Base-by-base conservation (phyloP, 2,888 invertebrate species). In the Hirtodrosophila histrioides region DNA sequence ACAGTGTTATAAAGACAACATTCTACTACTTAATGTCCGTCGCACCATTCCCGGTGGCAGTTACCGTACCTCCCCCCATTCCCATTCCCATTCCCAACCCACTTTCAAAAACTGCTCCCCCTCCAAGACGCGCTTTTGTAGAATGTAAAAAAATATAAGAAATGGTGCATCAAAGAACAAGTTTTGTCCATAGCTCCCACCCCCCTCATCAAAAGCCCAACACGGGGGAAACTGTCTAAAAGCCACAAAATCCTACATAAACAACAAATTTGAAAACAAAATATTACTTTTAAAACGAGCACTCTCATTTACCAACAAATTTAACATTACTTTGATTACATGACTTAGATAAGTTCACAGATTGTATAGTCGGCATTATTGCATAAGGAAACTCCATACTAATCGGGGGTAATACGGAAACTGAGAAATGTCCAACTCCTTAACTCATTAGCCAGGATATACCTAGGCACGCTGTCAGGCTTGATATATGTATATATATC, bases 1-100 rank as follows among this genome's bases (percentile, higher is more conserved):
- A 75, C 86, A 81, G 84, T 85, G 85, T 84, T 87, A 87, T 82
- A 84, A 88, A 86, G 88, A 88, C 88, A 86, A 88, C 85, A 84
- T 88, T 83, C 79, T 74, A 83, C 79, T 83, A 88, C 88, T 84
- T 86, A 84, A 86, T 86, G 84, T 80, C 80, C 78, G 66, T 71
- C 73, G 68, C 75, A 82, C 64, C 79, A 75, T 65, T 51, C 54
- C 67, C 57, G 44, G 35, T 50, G 69, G 57, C 69, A 62, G 69
- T 65, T 69, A 53, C 68, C 12, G 27, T 45, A 12, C 12, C 27
- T 27, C 12, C 29, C 46, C 40, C 36, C 17, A 24, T 27, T n/a
- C 33, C 35, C n/a, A 8, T 3, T 29, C 50, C 44, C 44, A 9
- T 24, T 17, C 11, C 36, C 51, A 33, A 17, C 17, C 17, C 17